Base-by-base conservation (phyloP, 2,113 vertebrate species). In the Baryphthengus martii region DNA sequence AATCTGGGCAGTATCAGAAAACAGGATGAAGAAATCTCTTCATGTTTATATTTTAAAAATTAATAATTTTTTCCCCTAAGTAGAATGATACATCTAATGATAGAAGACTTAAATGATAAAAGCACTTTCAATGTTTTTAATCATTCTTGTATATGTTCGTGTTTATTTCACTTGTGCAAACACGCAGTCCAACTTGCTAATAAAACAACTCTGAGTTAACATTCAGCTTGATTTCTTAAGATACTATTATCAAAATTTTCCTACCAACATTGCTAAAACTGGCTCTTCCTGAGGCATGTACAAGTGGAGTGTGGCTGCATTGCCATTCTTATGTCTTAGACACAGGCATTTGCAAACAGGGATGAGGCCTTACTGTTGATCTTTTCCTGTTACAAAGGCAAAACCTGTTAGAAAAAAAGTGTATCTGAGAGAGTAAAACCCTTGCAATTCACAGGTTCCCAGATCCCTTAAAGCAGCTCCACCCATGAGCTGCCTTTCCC, bases 1-100 rank as follows among this genome's bases (percentile, higher is more conserved):
- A 96, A 90, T n/a, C n/a, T n/a, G n/a, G n/a, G n/a, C n/a, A n/a
- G n/a, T n/a, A n/a, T n/a, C n/a, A n/a, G n/a, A n/a, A n/a, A n/a
- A n/a, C n/a, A n/a, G n/a, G n/a, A n/a, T n/a, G n/a, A n/a, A n/a
- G 71, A 90, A 84, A 84, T 70, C 23, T 89, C 91, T 72, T 56
- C 1, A 0, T 63, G 65, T 83, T 85, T 70, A 39, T 52, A 65
- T 18, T 10, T 56, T 35, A 87, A 88, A 92, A 85, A 84, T 33
- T n/a, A 31, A 14, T 74, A 66, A 39, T 65, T 72, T 14, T 13
- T 16, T 17, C 37, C 29, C 13, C 29, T 11, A 11, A 77, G 18
- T 45, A 68, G 85, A 87, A 81, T 39, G 10, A 52, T 47, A 5
- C 35, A 39, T 40, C 13, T 71, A 72, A 75, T 78, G 40, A 45